These are phyloP conservation scores for Drosophila murphyi DNA, from an alignment of 1,140 invertebrate species.

Conservation along the genomic window DNA sequence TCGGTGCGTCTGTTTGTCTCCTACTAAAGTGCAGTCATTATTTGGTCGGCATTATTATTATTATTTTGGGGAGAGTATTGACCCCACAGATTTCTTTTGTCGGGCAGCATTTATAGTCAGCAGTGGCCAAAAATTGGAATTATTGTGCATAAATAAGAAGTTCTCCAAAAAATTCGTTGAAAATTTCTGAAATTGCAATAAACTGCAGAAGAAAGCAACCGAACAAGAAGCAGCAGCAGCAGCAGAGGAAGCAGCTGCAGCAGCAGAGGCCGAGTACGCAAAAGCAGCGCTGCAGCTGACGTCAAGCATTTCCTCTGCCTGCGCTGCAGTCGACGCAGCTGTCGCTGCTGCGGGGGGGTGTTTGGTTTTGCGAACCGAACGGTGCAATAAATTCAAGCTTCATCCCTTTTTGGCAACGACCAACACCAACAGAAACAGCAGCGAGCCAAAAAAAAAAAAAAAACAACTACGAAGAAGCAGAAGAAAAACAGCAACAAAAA, in stretches of 20 bases:
- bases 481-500: constrained; percentile 9
- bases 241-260: constrained; percentile 2
- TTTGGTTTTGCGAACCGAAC: background rate
- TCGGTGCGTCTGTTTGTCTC: constrained; percentile 3
- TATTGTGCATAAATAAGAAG: constrained; percentile 59
- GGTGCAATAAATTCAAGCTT: constrained; percentile 75
- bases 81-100: constrained; percentile 60
- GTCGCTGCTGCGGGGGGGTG: constrained; percentile 14
- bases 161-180: constrained; percentile 47
- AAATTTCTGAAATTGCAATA: constrained; percentile 60
- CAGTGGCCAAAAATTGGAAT: constrained; percentile 41
- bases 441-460: constrained; percentile 40
- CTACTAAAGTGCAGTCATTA: constrained; percentile 35
- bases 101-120: constrained; percentile 31
- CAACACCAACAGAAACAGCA: constrained; percentile 54
- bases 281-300: background rate
- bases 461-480: constrained; percentile 12
- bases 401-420: constrained; percentile 68
- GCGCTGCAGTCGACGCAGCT: constrained; percentile 22
- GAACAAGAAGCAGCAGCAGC: background rate
- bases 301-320: constrained; percentile 33
- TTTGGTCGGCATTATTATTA: constrained; percentile 26
- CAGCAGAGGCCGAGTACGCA: background rate
- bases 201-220: constrained; percentile 27
- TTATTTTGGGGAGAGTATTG: constrained; percentile 45